phyloP scores from a whole-genome alignment of 92 coral and sea anemone species.

The Micromussa lordhowensis region DNA sequence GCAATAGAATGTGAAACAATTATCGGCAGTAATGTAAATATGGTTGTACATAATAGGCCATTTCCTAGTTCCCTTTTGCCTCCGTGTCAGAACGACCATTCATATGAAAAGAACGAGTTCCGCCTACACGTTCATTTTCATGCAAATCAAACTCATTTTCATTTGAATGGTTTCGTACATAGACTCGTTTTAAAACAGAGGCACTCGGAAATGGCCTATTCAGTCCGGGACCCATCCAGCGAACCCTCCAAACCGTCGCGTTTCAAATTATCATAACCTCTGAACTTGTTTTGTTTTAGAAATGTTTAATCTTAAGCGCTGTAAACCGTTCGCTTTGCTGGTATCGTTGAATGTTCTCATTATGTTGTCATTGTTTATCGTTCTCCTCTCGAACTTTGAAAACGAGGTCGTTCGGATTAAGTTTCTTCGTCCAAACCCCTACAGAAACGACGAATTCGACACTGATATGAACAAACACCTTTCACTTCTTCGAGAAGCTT shows the following conservation, averaged over 20 bases:
- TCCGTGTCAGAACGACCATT: too few species aligned
- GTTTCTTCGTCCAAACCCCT: neutral
- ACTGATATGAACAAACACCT: neutral
- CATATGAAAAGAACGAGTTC: too few species aligned
- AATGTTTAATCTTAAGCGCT: slow-evolving; percentile 17
- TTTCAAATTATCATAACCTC: too few species aligned
- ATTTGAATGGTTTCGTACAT: too few species aligned
- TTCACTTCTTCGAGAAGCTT: neutral
- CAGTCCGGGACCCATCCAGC: neutral
- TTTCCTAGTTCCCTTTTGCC: too few species aligned
- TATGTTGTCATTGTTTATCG: neutral
- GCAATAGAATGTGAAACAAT: too few species aligned
- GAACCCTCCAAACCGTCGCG: neutral
- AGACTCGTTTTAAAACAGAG: too few species aligned
- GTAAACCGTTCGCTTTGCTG: neutral
- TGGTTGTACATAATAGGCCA: too few species aligned
- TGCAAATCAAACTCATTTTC: too few species aligned
- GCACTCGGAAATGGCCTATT: too few species aligned
- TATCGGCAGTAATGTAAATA: too few species aligned
- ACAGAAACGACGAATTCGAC: neutral
- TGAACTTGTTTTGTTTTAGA: neutral
- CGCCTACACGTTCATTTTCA: too few species aligned
- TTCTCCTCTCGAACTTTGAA: neutral
- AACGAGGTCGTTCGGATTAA: neutral
- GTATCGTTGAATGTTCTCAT: neutral